Conservation (phyloP, 1,140 invertebrate species). For the Orchesella cincta region DNA sequence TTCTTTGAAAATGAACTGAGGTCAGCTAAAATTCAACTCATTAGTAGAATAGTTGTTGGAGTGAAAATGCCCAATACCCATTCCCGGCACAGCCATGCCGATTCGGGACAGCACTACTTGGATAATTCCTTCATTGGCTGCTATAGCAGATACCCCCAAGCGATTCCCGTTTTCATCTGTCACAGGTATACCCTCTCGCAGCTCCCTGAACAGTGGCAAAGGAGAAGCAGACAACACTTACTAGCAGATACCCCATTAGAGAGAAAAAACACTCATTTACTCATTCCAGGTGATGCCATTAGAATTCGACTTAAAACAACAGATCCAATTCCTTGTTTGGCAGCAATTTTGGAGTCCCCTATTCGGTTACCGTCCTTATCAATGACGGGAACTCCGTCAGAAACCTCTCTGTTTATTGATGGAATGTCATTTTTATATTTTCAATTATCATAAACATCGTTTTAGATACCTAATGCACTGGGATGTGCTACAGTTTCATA, state of each 20-base stretch:
- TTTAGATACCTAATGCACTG: too few relatives aligned
- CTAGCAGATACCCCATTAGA: neutral
- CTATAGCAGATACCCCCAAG: conserved; percentile 58
- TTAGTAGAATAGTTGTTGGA: too few relatives aligned
- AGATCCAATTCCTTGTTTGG: conserved; percentile 79
- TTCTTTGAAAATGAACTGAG: too few relatives aligned
- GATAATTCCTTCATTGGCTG: conserved; percentile 78
- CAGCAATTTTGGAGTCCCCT: conserved; percentile 63
- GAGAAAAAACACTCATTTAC: conserved; percentile 55
- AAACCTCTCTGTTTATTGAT: conserved; percentile 53
- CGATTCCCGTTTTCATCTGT: conserved; percentile 56
- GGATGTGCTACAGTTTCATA: too few relatives aligned
- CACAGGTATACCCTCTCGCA: conserved; percentile 57
- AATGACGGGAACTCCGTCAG: conserved; percentile 57
- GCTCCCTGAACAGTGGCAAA: conserved; percentile 56
- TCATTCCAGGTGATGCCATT: conserved; percentile 91
- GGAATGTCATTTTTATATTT: too few relatives aligned
- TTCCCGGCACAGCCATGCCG: conserved; percentile 86
- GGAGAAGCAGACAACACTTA: conserved; percentile 17
- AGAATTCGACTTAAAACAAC: conserved; percentile 80
- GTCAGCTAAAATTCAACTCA: too few relatives aligned
- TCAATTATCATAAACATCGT: too few relatives aligned
- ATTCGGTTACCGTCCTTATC: conserved; percentile 57
- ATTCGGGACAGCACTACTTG: conserved; percentile 84
- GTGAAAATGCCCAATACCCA: conserved; percentile 70